Evolutionary conservation across 2,113 vertebrate genomes (phyloP).

Genomic region (rat (Rattus norvegicus)): GRCr8 NC_086027.1:71497001-71497500

Average conservation of each 20-base stretch:
- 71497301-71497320: neutral
- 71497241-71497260: constrained; percentile 68
- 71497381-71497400: neutral
- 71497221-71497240: constrained; percentile 66
- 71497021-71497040: neutral
- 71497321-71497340: constrained; percentile 32
- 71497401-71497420: neutral
- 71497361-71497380: constrained; percentile 39
- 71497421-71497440: neutral
- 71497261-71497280: constrained; percentile 60
- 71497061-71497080: constrained; percentile 74
- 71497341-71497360: constrained; percentile 22
- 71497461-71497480: constrained; percentile 9
- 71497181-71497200: constrained; percentile 79
- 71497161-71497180: constrained; percentile 83
- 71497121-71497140: constrained; percentile 79
- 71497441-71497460: constrained; percentile 34
- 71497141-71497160: constrained; percentile 82
- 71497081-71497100: constrained; percentile 72
- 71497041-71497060: constrained; percentile 53
- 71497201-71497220: constrained; percentile 77
- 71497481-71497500: neutral
- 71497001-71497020: constrained; percentile 50
- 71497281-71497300: neutral
- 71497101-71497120: constrained; percentile 77